A percentile compares a stretch with the other conserved stretches of the same genome.
Evolutionary conservation across 2,888 invertebrate genomes (phyloP).

Genomic region (Eutolmus rufibarbis): DNA sequence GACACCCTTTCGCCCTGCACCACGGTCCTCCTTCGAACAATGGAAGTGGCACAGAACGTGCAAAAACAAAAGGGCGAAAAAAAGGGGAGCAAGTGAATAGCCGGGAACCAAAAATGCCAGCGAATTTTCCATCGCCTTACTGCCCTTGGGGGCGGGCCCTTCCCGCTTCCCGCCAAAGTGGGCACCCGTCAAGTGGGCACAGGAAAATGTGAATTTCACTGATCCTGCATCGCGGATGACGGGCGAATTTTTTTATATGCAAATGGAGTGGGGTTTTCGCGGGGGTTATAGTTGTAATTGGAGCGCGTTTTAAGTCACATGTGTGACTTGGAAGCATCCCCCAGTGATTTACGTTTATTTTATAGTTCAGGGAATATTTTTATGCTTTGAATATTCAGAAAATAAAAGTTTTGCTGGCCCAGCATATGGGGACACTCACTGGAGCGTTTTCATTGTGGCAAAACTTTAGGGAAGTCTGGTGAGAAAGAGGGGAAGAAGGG

Average conservation of each 20-base stretch:
- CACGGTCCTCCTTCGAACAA: slow-evolving; percentile 11
- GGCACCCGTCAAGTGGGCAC: slow-evolving; percentile 1
- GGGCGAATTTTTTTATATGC: neutral
- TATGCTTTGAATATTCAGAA: neutral
- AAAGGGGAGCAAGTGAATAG: neutral
- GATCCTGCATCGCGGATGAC: neutral
- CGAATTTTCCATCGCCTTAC: neutral
- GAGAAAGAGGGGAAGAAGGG: neutral
- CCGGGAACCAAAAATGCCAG: neutral
- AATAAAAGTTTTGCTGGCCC: neutral
- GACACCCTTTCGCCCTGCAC: neutral
- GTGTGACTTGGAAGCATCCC: neutral
- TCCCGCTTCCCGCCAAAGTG: neutral
- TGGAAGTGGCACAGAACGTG: neutral
- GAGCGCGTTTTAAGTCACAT: neutral
- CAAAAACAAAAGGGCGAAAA: neutral
- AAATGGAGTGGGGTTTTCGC: neutral
- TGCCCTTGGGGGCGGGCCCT: neutral
- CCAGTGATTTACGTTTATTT: slow-evolving; percentile 10
- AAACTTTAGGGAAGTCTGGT: neutral
- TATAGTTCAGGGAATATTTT: neutral
- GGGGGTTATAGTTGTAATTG: slow-evolving; percentile 2
- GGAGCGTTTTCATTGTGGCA: neutral
- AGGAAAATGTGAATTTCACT: slow-evolving; percentile 10
- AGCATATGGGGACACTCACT: neutral